Base-by-base conservation (phyloP, 2,888 invertebrate genomes). In the Dryobotodes eremita region DNA sequence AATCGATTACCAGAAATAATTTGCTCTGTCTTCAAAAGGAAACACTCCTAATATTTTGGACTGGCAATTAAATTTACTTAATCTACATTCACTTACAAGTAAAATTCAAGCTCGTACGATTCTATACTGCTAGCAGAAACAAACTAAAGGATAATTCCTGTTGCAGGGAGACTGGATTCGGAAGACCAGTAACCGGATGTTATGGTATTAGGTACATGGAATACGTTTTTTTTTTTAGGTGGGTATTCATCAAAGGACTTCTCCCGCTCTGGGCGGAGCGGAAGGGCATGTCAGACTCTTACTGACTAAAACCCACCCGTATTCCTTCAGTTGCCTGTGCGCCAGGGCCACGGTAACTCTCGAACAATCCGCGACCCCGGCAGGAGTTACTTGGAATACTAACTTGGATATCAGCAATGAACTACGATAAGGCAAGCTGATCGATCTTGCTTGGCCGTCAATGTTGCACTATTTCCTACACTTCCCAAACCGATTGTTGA, bases 1-100 rank as follows among this genome's bases (percentile, higher is more conserved):
- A 53, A 71, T 68, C 17, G 13, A 71, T 71, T 68, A 36, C 5
- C 15, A 36, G 11, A 10, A 68, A 77, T 75, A 42, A 50, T 26
- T 23, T 13, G 5, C 17, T 4, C 15, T 48, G 23, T 3, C 23
- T n/a, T n/a, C 13, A 70, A 59, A 48, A 20, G n/a, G 65, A 50
- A 72, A 48, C 8, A 7, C 8, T 20, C 15, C 15, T 15, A 53
- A 53, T 23, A 69, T 23, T 69, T 69, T 69, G 31, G 15, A 50
- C 15, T 15, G 23, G 31, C 23, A 23, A 23, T 50, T 50, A 8
- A 68, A 31, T 68, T 50, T 23, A 68, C 15, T 68, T 26, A 26
- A 68, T 26, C 7, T 26, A 50, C 13, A 20, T 68, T 50, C 31
- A 50, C 8, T 8, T 23, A 31, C 1, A 15, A 53, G 15, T 23